phyloP scores from a whole-genome alignment of 2,797 vertebrate genomes.

The Toxotes lorentzi region DNA sequence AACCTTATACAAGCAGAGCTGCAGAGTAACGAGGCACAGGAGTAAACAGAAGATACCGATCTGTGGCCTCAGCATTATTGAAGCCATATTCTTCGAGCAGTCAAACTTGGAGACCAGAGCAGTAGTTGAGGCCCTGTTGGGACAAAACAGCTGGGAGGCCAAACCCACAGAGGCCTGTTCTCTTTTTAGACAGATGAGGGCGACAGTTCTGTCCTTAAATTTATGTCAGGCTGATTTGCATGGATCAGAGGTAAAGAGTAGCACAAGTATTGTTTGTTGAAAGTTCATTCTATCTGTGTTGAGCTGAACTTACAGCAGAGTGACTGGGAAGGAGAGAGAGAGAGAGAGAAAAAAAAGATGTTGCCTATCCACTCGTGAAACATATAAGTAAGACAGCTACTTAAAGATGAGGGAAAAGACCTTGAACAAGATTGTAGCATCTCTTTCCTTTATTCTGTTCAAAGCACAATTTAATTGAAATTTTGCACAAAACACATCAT shows the following conservation, averaged over 20 bases:
- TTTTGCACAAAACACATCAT: no score
- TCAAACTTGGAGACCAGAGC: slow-evolving; percentile 31
- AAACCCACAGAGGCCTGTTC: slow-evolving; percentile 57
- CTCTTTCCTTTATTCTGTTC: not conserved
- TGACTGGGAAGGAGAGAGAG: not conserved
- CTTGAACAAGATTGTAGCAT: not conserved
- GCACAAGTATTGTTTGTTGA: not conserved
- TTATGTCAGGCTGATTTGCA: not conserved
- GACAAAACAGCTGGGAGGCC: slow-evolving; percentile 46
- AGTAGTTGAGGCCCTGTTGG: slow-evolving; percentile 36
- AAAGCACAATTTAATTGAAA: not conserved
- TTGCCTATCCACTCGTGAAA: no score
- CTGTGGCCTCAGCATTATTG: slow-evolving; percentile 53
- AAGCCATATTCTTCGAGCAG: slow-evolving; percentile 41
- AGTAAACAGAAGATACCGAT: slow-evolving; percentile 61
- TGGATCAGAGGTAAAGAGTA: not conserved
- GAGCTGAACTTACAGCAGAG: not conserved
- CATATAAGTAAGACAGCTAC: no score
- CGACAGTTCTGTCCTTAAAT: slow-evolving; percentile 39
- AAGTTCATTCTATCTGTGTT: not conserved
- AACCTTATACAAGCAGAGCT: slow-evolving; percentile 55
- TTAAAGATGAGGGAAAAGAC: not conserved
- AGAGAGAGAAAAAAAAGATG: no score
- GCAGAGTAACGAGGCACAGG: slow-evolving; percentile 33
- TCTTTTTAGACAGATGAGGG: slow-evolving; percentile 55